Evolutionary conservation across 1,140 invertebrate genomes (phyloP), one percentile per base, ranked within the genome.

Genomic region (Leptestheria dahalacensis): DNA sequence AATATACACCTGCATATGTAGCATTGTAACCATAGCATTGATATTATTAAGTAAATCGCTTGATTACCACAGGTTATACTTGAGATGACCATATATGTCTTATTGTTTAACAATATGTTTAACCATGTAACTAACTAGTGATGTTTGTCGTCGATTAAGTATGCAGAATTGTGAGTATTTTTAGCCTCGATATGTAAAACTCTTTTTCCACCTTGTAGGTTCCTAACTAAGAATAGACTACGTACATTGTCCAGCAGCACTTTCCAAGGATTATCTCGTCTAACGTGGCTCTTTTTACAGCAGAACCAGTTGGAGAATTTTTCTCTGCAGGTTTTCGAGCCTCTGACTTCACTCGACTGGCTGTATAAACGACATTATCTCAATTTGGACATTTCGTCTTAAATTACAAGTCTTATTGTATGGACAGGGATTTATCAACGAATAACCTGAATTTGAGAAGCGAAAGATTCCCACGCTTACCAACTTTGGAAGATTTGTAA

Each of bases 311-410:
- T 54, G 48, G 48, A 29, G 24, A 15, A 50, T 21, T 20, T 50
- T 20, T 48, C 26, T 49, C 9, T 48, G 21, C 12, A 61, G 23
- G 48, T 52, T 18, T 55, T 64, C 48, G 25, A 9, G 0, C 60
- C 59, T 1, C 33, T 67, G 21, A 21, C 51, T 23, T 59, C 59
- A 41, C 47, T 65, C 2, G n/a, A 41, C n/a, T 60, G 49, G 26
- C 50, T 64, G 62, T 64, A 65, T 58, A 50, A 48, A 11, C 33
- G 24, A 20, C 26, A 59, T 26, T 47, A 23, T 47, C 25, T 9
- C 25, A 18, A n/a, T 18, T 55, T 55, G 50, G 15, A 26, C 26
- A 29, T 28, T 55, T 55, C 26, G 12, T 55, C n/a, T n/a, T 29
- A 3, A 20, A 12, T 55, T 15, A 18, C 2, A n/a, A 1, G 26